Conservation (phyloP, 2,113 vertebrate genomes). For the Cyprinodon brontotheroides region DNA sequence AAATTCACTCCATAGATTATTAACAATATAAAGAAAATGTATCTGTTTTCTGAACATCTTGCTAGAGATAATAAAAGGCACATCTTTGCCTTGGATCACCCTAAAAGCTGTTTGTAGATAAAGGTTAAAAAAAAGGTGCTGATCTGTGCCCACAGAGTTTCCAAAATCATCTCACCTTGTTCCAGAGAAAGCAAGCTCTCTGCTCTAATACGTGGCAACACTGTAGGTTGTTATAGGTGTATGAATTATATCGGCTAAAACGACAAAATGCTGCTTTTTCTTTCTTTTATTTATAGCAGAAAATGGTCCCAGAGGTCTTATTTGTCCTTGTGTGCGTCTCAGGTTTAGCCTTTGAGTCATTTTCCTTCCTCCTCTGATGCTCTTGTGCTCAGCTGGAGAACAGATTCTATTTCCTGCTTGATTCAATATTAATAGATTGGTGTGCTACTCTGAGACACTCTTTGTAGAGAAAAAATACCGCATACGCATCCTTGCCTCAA, state of each 20-base stretch:
- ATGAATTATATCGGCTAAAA: background rate
- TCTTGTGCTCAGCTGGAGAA: conserved; percentile 52
- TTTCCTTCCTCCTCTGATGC: conserved; percentile 43
- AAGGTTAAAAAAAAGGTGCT: too few species aligned
- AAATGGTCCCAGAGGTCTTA: background rate
- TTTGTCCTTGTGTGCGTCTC: background rate
- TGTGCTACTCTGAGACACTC: conserved; percentile 38
- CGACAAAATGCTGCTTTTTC: background rate
- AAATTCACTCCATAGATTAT: too few species aligned
- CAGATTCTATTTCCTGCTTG: conserved; percentile 67
- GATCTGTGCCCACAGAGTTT: too few species aligned
- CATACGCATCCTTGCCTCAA: conserved; percentile 13
- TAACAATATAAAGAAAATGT: too few species aligned
- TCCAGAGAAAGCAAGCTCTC: too few species aligned
- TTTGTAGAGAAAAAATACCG: conserved; percentile 3
- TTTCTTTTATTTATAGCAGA: background rate
- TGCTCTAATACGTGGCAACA: too few species aligned
- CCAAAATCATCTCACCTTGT: too few species aligned
- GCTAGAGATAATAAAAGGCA: too few species aligned
- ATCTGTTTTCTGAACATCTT: too few species aligned
- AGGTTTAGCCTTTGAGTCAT: background rate
- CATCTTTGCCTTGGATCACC: too few species aligned
- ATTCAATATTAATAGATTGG: conserved; percentile 73
- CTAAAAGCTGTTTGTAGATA: too few species aligned
- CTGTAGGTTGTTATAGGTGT: too few species aligned